Conservation (phyloP, 2,113 vertebrate species). For the Bubo blakistoni region DNA sequence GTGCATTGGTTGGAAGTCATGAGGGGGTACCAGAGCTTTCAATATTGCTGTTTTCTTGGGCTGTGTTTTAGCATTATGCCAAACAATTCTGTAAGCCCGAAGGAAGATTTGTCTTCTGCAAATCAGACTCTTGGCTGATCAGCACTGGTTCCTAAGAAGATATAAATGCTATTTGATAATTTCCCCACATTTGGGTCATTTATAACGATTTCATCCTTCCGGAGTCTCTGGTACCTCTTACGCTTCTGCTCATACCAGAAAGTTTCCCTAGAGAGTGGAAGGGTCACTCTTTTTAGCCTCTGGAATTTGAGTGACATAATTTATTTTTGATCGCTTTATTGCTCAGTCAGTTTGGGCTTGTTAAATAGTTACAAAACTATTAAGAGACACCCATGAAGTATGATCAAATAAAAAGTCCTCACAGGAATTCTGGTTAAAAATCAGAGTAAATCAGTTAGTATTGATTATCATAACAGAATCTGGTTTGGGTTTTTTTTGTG, state of each 20-base stretch:
- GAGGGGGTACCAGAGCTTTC: accelerated
- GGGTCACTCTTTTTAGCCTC: not conserved
- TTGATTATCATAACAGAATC: not conserved
- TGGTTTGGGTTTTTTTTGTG: not conserved
- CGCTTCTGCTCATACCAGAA: not conserved
- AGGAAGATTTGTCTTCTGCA: not conserved
- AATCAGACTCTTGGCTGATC: not conserved
- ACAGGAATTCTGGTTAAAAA: not conserved
- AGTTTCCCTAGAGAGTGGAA: not conserved
- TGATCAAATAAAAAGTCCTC: not conserved
- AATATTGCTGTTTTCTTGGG: not conserved
- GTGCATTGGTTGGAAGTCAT: not conserved
- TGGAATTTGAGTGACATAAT: not conserved
- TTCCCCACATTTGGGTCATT: not conserved
- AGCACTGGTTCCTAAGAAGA: not conserved
- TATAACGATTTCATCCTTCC: not conserved
- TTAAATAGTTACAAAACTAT: not conserved
- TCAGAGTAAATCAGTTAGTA: not conserved
- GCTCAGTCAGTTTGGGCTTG: not conserved
- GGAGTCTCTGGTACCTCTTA: not conserved
- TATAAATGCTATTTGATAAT: not conserved
- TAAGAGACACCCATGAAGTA: not conserved
- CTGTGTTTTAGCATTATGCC: not conserved
- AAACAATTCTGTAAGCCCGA: not conserved
- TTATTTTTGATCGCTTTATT: not conserved